Evolutionary conservation across 2,888 invertebrate species (phyloP).

Genomic region (Caenorhabditis zanzibari): DNA sequence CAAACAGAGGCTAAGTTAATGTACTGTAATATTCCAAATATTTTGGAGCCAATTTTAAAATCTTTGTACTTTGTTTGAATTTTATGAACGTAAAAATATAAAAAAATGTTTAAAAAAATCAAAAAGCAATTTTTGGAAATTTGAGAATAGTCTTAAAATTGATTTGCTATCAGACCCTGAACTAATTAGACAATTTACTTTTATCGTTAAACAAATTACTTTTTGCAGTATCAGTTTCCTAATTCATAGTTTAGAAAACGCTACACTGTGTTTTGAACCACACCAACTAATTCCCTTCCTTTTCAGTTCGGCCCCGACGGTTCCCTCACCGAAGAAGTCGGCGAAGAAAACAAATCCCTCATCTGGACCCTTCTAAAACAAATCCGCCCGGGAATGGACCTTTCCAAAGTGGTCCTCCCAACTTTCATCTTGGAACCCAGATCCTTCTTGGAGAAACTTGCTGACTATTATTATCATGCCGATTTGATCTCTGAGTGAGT

Average conservation of each 20-base stretch:
- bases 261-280: not conserved
- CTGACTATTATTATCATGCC: slow-evolving; percentile 97
- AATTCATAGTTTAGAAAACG: not conserved
- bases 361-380: slow-evolving; percentile 96
- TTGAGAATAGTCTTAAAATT: too few species aligned
- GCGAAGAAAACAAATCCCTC: slow-evolving; percentile 95
- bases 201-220: too few species aligned
- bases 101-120: too few species aligned
- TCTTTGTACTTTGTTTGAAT: too few species aligned
- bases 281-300: not conserved
- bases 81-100: too few species aligned
- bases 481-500: slow-evolving; percentile 90
- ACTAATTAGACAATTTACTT: too few species aligned
- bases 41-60: too few species aligned
- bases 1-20: too few species aligned
- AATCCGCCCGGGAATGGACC: slow-evolving; percentile 95
- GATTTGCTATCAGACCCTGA: too few species aligned
- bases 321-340: slow-evolving; percentile 91
- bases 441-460: slow-evolving; percentile 98
- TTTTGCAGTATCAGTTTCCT: not conserved
- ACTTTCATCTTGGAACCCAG: slow-evolving; percentile 98
- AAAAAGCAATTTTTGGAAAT: too few species aligned
- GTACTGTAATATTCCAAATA: too few species aligned
- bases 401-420: slow-evolving; percentile 95
- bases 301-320: slow-evolving; percentile 83